Evolutionary conservation across 2,113 vertebrate genomes (phyloP).

Genomic region (Eurypyga helias): DNA sequence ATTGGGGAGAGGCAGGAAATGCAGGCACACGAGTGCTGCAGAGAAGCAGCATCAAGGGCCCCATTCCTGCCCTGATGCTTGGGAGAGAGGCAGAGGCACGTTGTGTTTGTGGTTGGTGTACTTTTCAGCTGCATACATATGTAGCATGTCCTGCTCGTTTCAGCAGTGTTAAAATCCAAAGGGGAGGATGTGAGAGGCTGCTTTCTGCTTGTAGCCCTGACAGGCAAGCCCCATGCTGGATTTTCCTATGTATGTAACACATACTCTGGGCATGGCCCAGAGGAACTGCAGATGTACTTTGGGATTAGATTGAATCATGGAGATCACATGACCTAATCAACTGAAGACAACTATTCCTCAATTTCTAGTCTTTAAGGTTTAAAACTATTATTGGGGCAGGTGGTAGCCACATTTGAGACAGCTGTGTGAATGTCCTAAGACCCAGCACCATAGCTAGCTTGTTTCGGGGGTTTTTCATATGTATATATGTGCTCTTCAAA

Average conservation of each 20-base stretch:
- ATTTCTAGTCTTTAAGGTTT: background rate
- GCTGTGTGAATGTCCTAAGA: background rate
- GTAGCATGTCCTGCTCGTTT: background rate
- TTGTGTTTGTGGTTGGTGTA: background rate
- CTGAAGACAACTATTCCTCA: background rate
- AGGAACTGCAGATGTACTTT: background rate
- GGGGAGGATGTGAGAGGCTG: background rate
- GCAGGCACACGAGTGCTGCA: rapidly evolving
- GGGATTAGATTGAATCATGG: background rate
- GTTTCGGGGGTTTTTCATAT: background rate
- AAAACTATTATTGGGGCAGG: background rate
- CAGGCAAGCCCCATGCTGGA: background rate
- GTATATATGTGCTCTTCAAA: background rate
- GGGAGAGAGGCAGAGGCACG: background rate
- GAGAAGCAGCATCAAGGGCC: background rate
- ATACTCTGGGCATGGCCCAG: background rate
- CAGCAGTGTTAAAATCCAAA: background rate
- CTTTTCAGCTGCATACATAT: too few species aligned
- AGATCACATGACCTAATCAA: background rate
- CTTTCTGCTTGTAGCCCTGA: background rate
- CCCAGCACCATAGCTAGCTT: background rate
- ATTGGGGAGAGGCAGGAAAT: background rate
- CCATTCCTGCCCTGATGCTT: background rate
- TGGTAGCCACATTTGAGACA: background rate
- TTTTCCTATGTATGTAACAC: background rate